These are phyloP conservation scores for Chloroclystis v-ata DNA, from an alignment of 2,888 invertebrate species.

Conservation along the genomic window DNA sequence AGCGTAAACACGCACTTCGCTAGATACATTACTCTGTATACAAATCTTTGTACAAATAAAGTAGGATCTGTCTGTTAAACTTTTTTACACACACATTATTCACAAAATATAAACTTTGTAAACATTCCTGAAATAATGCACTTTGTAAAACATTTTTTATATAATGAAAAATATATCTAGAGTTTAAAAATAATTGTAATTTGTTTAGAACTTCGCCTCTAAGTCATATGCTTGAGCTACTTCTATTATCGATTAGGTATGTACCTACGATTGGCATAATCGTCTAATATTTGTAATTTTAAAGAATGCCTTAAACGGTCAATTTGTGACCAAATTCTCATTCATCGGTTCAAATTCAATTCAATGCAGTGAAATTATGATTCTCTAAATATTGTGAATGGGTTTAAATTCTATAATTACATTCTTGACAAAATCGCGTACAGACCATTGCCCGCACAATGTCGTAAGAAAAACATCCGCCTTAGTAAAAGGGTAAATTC, in stretches of 20 bases:
- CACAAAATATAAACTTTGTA: neutral
- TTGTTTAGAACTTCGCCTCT: no score
- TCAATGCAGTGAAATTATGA: conserved; percentile 2
- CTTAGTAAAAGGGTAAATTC: conserved; percentile 45
- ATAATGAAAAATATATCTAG: no score
- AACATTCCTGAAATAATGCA: no score
- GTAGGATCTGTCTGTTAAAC: neutral
- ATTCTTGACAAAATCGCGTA: conserved; percentile 26
- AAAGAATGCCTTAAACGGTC: neutral
- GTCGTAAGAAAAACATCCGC: conserved; percentile 64
- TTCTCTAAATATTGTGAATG: conserved; percentile 25
- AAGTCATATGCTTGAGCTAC: no score
- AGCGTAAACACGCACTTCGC: conserved; percentile 40
- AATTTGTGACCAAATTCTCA: neutral
- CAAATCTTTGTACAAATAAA: neutral
- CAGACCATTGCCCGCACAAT: conserved; percentile 44
- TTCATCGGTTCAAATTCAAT: neutral
- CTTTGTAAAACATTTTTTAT: no score
- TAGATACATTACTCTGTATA: conserved; percentile 6
- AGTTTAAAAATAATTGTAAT: no score
- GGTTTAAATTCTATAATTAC: conserved; percentile 35
- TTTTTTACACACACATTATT: no score
- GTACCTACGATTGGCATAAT: no score
- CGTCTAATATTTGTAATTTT: no score
- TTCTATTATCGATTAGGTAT: no score